These are phyloP conservation scores for Apis laboriosa DNA, from an alignment of 1,140 invertebrate species.

Conservation along the genomic window DNA sequence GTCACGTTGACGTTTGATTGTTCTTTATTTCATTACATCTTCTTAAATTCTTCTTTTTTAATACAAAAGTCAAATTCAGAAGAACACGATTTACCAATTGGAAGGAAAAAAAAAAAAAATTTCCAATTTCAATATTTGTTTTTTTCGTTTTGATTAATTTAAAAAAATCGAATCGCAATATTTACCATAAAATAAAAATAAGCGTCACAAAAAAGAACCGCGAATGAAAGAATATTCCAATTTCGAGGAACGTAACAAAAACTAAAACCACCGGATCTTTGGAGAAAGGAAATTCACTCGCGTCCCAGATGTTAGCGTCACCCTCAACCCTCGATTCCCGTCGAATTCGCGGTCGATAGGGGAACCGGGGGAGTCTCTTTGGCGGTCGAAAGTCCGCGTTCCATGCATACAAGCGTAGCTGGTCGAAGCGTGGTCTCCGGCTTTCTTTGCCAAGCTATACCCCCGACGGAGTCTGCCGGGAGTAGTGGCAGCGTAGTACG, in stretches of 20 bases:
- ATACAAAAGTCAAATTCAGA: background rate
- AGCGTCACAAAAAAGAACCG: background rate
- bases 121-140: too few species aligned
- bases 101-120: too few species aligned
- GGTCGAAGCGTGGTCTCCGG: constrained; percentile 20
- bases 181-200: background rate
- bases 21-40: background rate
- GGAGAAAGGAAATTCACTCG: background rate
- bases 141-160: background rate
- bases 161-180: background rate
- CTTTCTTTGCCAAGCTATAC: constrained; percentile 40
- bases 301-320: constrained; percentile 30
- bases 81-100: too few species aligned
- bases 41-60: background rate
- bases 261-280: background rate
- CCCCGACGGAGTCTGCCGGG: constrained; percentile 46
- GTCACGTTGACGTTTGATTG: constrained; percentile 12
- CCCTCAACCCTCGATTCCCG: constrained; percentile 32
- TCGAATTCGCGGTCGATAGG: constrained; percentile 39
- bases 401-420: constrained; percentile 29
- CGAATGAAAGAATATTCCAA: background rate
- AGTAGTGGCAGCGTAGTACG: constrained; percentile 42
- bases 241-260: background rate
- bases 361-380: background rate
- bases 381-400: constrained; percentile 2